phyloP scores from a whole-genome alignment of 2,888 invertebrate species.

The Biston betularia region DNA sequence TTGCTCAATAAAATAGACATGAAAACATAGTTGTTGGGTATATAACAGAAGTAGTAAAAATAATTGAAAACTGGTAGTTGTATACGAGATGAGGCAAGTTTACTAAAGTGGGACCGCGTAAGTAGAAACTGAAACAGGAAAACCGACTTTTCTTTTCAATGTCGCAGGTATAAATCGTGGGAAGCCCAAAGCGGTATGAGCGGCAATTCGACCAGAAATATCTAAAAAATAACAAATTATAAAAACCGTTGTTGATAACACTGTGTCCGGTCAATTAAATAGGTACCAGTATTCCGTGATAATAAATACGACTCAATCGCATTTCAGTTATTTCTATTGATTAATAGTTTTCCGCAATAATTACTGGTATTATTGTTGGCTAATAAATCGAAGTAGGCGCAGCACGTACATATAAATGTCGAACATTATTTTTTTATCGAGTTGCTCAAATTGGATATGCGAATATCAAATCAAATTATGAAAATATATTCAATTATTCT shows the following conservation, averaged over 20 bases:
- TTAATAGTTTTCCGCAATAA: conserved; percentile 46
- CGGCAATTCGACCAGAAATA: conserved; percentile 20
- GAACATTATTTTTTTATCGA: conserved; percentile 28
- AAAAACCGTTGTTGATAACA: conserved; percentile 47
- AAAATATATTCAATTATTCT: conserved; percentile 50
- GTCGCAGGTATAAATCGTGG: conserved; percentile 22
- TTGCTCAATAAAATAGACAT: conserved; percentile 25
- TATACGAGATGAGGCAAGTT: conserved; percentile 1
- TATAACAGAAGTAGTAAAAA: conserved; percentile 2
- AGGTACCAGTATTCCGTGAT: conserved; percentile 47
- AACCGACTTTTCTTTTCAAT: conserved; percentile 34
- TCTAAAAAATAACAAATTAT: conserved; percentile 36
- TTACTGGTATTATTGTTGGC: conserved; percentile 42
- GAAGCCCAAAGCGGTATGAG: conserved; percentile 18
- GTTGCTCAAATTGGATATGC: conserved; percentile 36
- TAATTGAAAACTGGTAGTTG: conserved; percentile 12
- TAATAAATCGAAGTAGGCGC: conserved; percentile 40
- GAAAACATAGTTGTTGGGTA: conserved; percentile 3
- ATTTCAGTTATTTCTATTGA: conserved; percentile 49
- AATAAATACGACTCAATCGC: conserved; percentile 43
- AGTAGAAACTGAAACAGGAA: conserved; percentile 34
- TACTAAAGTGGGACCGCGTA: background rate
- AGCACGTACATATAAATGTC: conserved; percentile 23
- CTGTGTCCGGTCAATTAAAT: conserved; percentile 55
- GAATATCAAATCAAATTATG: conserved; percentile 37